phyloP scores from a whole-genome alignment of 2,888 invertebrate species.

The Leptarthrus brevirostris region DNA sequence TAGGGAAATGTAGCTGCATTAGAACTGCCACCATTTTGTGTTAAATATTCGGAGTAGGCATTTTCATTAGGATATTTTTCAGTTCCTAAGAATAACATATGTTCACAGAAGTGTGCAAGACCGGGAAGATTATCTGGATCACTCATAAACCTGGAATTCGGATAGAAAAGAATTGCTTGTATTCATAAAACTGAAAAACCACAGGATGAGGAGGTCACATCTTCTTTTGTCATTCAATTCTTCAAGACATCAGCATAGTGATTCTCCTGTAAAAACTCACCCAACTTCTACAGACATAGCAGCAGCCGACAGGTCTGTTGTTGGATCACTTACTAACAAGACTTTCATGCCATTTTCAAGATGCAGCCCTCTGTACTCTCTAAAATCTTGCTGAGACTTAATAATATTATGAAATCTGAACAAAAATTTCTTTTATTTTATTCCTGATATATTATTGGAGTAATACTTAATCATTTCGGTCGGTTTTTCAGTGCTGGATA shows the following conservation, averaged over 20 bases:
- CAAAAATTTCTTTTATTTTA: too few species aligned
- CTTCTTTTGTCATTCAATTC: too few species aligned
- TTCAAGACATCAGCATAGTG: too few species aligned
- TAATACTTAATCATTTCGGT: constrained; percentile 10
- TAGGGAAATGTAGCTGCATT: constrained; percentile 94
- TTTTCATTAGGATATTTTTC: constrained; percentile 93
- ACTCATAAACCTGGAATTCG: too few species aligned
- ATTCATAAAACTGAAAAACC: too few species aligned
- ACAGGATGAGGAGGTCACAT: too few species aligned
- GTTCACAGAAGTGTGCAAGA: constrained; percentile 97
- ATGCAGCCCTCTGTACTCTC: constrained; percentile 87
- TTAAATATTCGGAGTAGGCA: constrained; percentile 88
- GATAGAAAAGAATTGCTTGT: too few species aligned
- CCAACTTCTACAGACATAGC: constrained; percentile 92
- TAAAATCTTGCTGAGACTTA: constrained; percentile 87
- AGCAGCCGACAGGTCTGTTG: constrained; percentile 93
- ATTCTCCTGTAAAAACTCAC: too few species aligned
- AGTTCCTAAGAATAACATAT: constrained; percentile 98
- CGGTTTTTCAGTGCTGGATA: not conserved
- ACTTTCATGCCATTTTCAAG: constrained; percentile 89
- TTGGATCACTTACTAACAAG: constrained; percentile 88
- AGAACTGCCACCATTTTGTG: constrained; percentile 90
- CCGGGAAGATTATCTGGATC: too few species aligned
- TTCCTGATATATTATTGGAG: too few species aligned
- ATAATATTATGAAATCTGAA: constrained; percentile 75